Evolutionary conservation across 2,888 invertebrate genomes (phyloP).

Genomic region (Gasteruption jaculator): DNA sequence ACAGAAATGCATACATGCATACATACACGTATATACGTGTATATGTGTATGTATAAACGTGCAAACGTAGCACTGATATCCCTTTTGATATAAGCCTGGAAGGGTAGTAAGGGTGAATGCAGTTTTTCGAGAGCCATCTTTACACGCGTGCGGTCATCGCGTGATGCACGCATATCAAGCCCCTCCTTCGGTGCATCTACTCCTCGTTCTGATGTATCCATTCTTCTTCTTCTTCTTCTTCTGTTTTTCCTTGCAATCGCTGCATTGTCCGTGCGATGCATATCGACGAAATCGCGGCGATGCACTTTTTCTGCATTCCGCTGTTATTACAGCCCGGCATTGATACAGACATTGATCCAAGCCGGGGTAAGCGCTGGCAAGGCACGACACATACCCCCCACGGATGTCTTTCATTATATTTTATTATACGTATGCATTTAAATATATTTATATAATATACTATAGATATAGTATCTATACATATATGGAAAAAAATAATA

Average conservation of each 20-base stretch:
- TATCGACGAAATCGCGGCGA: slow-evolving; percentile 11
- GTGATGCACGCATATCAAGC: slow-evolving; percentile 40
- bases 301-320: too few species aligned
- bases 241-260: slow-evolving; percentile 16
- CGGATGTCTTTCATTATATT: too few species aligned
- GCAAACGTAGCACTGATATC: too few species aligned
- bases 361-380: slow-evolving; percentile 22
- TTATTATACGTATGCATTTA: too few species aligned
- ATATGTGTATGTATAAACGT: too few species aligned
- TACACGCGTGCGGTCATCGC: slow-evolving; percentile 45
- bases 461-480: too few species aligned
- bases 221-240: slow-evolving; percentile 16
- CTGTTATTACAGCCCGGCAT: slow-evolving; percentile 46
- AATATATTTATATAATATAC: too few species aligned
- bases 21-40: slow-evolving; percentile 12
- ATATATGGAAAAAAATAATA: too few species aligned
- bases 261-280: slow-evolving; percentile 9
- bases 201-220: slow-evolving; percentile 9
- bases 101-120: slow-evolving; percentile 31
- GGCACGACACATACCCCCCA: too few species aligned
- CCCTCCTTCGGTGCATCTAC: slow-evolving; percentile 19
- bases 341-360: slow-evolving; percentile 47
- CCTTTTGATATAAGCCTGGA: slow-evolving; percentile 31
- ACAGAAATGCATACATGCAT: too few species aligned
- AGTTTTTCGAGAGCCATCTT: slow-evolving; percentile 37